phyloP scores from a whole-genome alignment of 2,797 vertebrate genomes.

The Tachyglossus aculeatus region DNA sequence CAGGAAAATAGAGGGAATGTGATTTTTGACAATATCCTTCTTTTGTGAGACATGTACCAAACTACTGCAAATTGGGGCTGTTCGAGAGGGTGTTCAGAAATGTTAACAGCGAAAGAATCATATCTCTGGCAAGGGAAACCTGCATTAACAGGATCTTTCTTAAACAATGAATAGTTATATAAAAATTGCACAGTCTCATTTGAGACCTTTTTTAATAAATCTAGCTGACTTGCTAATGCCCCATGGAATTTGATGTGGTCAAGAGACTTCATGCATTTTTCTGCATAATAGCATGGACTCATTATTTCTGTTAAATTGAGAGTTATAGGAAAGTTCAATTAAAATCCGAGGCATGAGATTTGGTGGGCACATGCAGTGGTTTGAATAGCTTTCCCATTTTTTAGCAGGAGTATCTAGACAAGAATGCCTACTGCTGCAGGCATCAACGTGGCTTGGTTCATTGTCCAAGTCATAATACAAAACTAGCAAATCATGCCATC shows the following conservation, averaged over 20 bases:
- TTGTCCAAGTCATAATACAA: no score
- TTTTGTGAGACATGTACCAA: slow-evolving; percentile 38
- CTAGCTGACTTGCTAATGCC: slow-evolving; percentile 28
- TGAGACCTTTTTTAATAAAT: slow-evolving; percentile 43
- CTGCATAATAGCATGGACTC: neutral
- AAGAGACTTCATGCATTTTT: slow-evolving; percentile 4
- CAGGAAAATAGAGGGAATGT: no score
- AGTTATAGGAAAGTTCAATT: slow-evolving; percentile 13
- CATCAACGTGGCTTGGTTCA: no score
- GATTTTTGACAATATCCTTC: no score
- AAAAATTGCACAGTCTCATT: slow-evolving; percentile 32
- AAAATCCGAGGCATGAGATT: slow-evolving; percentile 14
- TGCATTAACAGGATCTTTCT: no score
- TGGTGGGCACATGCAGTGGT: slow-evolving; percentile 6
- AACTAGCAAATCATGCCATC: no score
- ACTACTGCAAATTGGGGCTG: slow-evolving; percentile 59
- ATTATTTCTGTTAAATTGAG: slow-evolving; percentile 35
- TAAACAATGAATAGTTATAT: slow-evolving; percentile 42
- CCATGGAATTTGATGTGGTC: neutral
- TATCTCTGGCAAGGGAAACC: no score
- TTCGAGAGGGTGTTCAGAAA: slow-evolving; percentile 52
- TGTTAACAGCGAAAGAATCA: slow-evolving; percentile 44
- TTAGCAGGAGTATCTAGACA: neutral
- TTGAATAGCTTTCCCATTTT: slow-evolving; percentile 14
- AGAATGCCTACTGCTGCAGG: slow-evolving; percentile 14